Evolutionary conservation across 2,888 invertebrate species (phyloP), one percentile per base, ranked within the genome.

Genomic region (Steinernema hermaphroditum): DNA sequence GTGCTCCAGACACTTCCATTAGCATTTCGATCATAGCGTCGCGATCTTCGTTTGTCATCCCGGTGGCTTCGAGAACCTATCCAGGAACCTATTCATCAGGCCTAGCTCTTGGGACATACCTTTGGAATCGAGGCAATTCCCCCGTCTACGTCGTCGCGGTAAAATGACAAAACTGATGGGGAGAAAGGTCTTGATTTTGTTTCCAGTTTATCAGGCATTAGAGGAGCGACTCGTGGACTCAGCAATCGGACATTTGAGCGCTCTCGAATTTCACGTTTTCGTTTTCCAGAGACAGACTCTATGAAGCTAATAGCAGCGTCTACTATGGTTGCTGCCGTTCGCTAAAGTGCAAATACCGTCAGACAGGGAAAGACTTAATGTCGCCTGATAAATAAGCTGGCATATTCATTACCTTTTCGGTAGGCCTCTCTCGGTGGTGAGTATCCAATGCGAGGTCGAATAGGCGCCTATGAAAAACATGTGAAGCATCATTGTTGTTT

Each of bases 1-100:
- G 75, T 9, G 82, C 81, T 24, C 85, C 84, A n/a, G 82, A 80
- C n/a, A 83, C 73, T 69, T 85, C 84, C 85, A 85, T 85, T 14
- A 85, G 76, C 71, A 78, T 70, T 68, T 82, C 84, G 19, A 85
- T 68, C n/a, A 85, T 74, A n/a, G 73, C 72, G 29, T 85, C 79
- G 0, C 83, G 73, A 69, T 85, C 85, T 49, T 76, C 72, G 27
- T 75, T 74, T 2, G 70, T 54, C 75, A 84, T 70, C 62, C 84
- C 84, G 29, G 79, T 77, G 12, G 80, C 77, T 68, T 82, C 80
- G n/a, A 84, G 74, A 49, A 83, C 71, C 81, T 78, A 19, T 14
- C n/a, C n/a, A 19, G n/a, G 0, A 22, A 24, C n/a, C n/a, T n/a
- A n/a, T n/a, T n/a, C n/a, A n/a, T n/a, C n/a, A n/a, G n/a, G n/a